Percentiles rank a stretch among this genome's conserved stretches.
Evolutionary conservation across 2,797 vertebrate species (phyloP).

Genomic region (Aphelocoma californica): DNA sequence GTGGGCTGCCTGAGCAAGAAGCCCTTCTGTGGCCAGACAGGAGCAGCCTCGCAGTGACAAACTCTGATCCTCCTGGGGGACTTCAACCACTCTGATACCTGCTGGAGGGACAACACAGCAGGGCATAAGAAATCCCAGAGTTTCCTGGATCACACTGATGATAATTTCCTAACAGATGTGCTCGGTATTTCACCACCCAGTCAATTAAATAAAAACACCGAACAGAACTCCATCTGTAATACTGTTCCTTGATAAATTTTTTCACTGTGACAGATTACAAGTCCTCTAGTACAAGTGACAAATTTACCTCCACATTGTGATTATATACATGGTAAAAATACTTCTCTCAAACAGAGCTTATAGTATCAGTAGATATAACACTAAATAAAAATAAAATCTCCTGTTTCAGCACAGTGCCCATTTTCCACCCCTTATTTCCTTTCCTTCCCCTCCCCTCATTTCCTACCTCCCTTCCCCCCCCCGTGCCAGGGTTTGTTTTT

Average conservation of each 20-base stretch:
- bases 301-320: not conserved
- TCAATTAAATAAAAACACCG: not conserved
- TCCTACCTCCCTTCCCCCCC: not conserved
- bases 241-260: not conserved
- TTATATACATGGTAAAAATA: not conserved
- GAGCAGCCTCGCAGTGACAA: not conserved
- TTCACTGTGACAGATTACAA: not conserved
- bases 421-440: not conserved
- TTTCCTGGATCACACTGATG: accelerated
- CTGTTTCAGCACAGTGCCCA: slow-evolving; percentile 24
- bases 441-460: not conserved
- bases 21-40: not conserved
- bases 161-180: not conserved
- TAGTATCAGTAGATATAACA: not conserved
- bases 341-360: not conserved
- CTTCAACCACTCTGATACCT: not conserved
- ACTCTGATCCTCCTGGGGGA: not conserved
- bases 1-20: not conserved
- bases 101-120: not conserved
- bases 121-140: not conserved
- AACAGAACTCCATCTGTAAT: not conserved
- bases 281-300: not conserved
- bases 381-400: slow-evolving; percentile 27
- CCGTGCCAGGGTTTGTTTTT: not conserved
- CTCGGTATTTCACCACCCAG: not conserved